Conservation (phyloP, 2,113 vertebrate species). For the Bambusicola thoracicus region DNA sequence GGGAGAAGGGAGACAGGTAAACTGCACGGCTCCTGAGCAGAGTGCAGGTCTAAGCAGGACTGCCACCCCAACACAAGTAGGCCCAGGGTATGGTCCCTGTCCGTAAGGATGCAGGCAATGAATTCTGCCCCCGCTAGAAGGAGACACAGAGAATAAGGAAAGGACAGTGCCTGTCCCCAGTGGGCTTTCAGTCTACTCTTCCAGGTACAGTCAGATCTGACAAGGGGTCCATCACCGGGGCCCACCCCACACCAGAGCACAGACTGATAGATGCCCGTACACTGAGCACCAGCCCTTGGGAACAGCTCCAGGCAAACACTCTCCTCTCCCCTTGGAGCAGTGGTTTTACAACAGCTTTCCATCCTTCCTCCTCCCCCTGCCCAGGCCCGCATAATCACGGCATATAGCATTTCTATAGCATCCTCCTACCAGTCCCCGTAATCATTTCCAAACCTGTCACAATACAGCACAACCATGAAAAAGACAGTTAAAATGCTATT, state of each 20-base stretch:
- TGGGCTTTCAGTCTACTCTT: not conserved
- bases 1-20: not conserved
- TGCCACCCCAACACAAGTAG: accelerated
- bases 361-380: not conserved
- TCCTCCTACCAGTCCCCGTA: constrained; percentile 22
- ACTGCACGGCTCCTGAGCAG: not conserved
- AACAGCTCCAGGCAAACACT: not conserved
- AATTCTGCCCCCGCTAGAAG: not conserved
- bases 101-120: not conserved
- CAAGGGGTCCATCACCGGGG: not conserved
- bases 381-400: not conserved
- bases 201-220: not conserved
- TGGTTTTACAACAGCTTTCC: not conserved
- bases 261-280: not conserved
- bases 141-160: not conserved
- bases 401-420: not conserved
- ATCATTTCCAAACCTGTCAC: constrained; percentile 32
- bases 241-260: not conserved
- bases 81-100: not conserved
- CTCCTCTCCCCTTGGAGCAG: not conserved
- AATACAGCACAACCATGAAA: not conserved
- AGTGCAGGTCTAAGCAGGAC: accelerated
- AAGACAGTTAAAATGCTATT: not conserved
- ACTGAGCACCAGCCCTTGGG: not conserved
- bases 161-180: not conserved